Percentiles rank a stretch among this genome's conserved stretches.
Evolutionary conservation across 2,113 vertebrate genomes (phyloP).

Genomic region (Columbina picui): DNA sequence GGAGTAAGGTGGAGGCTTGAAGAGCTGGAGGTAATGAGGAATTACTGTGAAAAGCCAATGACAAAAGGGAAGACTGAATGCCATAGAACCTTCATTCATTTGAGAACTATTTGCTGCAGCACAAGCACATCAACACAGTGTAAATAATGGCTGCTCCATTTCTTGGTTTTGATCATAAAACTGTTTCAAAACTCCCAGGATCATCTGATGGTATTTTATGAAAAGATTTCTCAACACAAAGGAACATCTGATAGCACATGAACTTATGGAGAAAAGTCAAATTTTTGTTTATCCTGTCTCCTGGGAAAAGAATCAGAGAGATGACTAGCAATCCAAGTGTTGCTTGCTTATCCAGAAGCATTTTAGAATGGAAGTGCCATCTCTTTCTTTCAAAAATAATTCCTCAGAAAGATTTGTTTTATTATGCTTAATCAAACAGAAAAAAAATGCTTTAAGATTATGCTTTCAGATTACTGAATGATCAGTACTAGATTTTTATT

Average conservation of each 20-base stretch:
- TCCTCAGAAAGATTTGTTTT: not conserved
- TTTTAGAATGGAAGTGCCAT: not conserved
- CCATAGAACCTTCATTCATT: not conserved
- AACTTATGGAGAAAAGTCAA: not conserved
- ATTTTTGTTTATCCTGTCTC: not conserved
- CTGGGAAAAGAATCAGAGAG: not conserved
- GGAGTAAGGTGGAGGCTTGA: not conserved
- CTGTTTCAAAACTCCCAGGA: not conserved
- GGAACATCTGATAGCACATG: accelerated
- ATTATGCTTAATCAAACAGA: not conserved
- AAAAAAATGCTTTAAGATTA: not conserved
- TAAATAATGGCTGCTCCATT: not conserved
- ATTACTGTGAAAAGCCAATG: not conserved
- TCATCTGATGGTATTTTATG: not conserved
- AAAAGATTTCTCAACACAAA: not conserved
- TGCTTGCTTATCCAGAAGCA: not conserved
- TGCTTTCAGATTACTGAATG: not conserved
- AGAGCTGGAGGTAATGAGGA: not conserved
- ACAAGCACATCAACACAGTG: not conserved
- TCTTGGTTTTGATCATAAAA: not conserved
- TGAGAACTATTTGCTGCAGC: accelerated
- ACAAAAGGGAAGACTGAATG: not conserved
- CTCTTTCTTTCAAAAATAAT: not conserved
- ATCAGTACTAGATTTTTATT: not conserved
- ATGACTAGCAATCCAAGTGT: not conserved